These are phyloP conservation scores for Heliconius ismenius DNA, from an alignment of 2,888 invertebrate species.

Conservation along the genomic window DNA sequence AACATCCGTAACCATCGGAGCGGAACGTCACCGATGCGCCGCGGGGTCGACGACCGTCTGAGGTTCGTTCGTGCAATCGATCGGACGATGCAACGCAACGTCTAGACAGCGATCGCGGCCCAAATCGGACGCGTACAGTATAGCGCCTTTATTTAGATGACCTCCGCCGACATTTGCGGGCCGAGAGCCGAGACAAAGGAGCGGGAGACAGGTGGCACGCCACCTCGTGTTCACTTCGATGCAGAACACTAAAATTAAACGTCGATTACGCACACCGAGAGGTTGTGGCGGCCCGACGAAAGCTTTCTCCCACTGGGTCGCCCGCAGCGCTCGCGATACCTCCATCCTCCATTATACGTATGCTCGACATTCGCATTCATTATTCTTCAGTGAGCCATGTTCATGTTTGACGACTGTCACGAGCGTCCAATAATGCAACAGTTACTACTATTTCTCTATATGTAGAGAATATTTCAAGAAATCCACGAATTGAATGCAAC, in stretches of 20 bases:
- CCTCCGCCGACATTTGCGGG: constrained; percentile 78
- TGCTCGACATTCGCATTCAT: constrained; percentile 55
- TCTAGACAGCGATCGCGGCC: constrained; percentile 77
- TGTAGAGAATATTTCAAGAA: background rate
- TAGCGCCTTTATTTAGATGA: constrained; percentile 79
- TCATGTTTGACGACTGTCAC: constrained; percentile 57
- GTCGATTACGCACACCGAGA: constrained; percentile 61
- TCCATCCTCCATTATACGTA: constrained; percentile 57
- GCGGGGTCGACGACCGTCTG: constrained; percentile 80
- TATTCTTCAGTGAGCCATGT: constrained; percentile 52
- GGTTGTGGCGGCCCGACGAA: constrained; percentile 55
- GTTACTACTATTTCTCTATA: background rate
- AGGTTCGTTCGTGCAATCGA: constrained; percentile 79
- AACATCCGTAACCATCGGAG: constrained; percentile 75
- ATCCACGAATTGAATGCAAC: background rate
- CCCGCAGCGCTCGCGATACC: constrained; percentile 55
- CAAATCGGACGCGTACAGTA: constrained; percentile 73
- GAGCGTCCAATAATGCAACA: constrained; percentile 54
- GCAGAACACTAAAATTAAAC: constrained; percentile 72
- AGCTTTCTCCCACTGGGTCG: constrained; percentile 72
- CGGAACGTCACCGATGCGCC: constrained; percentile 82
- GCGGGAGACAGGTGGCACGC: constrained; percentile 72
- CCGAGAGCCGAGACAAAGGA: constrained; percentile 80
- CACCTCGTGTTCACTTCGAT: constrained; percentile 57
- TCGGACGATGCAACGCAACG: constrained; percentile 78